Evolutionary conservation across 2,888 invertebrate genomes (phyloP).

Genomic region (Shargacucullia verbasci): DNA sequence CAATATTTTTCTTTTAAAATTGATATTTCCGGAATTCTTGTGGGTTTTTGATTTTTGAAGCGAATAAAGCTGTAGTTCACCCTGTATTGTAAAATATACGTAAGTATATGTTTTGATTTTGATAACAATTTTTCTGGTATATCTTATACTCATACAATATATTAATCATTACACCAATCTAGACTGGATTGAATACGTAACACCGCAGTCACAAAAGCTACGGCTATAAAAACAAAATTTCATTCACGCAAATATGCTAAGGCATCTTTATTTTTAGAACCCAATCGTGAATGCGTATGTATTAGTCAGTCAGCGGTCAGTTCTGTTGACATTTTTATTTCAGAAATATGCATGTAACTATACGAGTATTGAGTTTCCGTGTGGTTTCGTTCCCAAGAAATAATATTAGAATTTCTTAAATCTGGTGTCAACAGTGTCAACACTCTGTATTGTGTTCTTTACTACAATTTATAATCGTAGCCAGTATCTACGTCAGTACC

Average conservation of each 20-base stretch:
- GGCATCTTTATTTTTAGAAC: conserved; percentile 2
- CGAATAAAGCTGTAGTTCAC: too few relatives aligned
- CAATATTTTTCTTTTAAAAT: too few relatives aligned
- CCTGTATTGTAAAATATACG: too few relatives aligned
- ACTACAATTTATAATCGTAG: conserved; percentile 17
- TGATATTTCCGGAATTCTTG: too few relatives aligned
- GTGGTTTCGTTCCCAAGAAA: background rate
- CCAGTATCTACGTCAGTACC: conserved; percentile 5
- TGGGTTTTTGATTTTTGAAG: too few relatives aligned
- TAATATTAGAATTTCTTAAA: too few relatives aligned
- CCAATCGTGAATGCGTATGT: conserved; percentile 9
- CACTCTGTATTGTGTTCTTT: too few relatives aligned
- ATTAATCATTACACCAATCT: background rate
- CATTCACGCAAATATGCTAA: conserved; percentile 1
- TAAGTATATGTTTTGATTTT: too few relatives aligned
- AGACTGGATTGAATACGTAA: conserved; percentile 10
- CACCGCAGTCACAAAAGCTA: conserved; percentile 12
- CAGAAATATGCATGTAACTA: background rate
- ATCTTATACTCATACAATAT: background rate
- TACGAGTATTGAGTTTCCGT: background rate
- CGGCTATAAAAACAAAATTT: conserved; percentile 3
- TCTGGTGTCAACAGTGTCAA: too few relatives aligned
- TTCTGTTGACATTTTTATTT: background rate
- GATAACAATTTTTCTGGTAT: background rate
- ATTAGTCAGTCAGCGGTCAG: background rate